Evolutionary conservation across 1,140 invertebrate species (phyloP), one percentile per base, ranked within the genome.

Genomic region (Acromyrmex charruanus): DNA sequence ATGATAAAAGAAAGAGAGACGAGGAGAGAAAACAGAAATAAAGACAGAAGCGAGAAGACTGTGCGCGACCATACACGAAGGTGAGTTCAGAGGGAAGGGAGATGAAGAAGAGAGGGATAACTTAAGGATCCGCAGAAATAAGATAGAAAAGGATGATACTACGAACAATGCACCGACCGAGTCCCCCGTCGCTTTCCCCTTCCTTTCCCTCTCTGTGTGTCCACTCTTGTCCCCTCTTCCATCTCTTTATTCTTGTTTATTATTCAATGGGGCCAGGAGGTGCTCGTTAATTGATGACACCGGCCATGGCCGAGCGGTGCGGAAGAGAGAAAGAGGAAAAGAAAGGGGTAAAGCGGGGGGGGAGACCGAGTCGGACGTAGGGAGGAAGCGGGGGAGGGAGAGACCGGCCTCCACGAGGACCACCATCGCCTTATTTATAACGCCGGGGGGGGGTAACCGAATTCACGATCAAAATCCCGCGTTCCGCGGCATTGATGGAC

Each of bases 241-340:
- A 21, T 16, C 74, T 89, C 72, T 51, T 91, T 91, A 92, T 94
- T 94, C 93, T 94, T 94, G 92, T 94, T 94, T 94, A 94, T 94
- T 94, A 94, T 95, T 95, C 94, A 95, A 95, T 95, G 91, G 92
- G 87, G 39, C 90, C 91, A 92, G 90, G 89, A 91, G 93, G 93
- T 94, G 93, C 93, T 94, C 93, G 94, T 95, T 95, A 94, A 94
- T 95, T 93, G 94, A 95, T 95, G 93, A 93, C 92, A 94, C 91
- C 88, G 92, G 86, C 92, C 86, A 82, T 61, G 81, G 86, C 86
- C 87, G 87, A 88, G 59, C 87, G 69, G 80, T 14, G 69, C 61
- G 31, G 81, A 77, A 61, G 65, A 82, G 59, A 49, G 65, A 59
- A 55, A 31, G 55, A 51, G 53, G 28, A 58, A 49, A 81, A 58